These are phyloP conservation scores for Malurus melanocephalus DNA, from an alignment of 2,113 vertebrate genomes.

Conservation along the genomic window DNA sequence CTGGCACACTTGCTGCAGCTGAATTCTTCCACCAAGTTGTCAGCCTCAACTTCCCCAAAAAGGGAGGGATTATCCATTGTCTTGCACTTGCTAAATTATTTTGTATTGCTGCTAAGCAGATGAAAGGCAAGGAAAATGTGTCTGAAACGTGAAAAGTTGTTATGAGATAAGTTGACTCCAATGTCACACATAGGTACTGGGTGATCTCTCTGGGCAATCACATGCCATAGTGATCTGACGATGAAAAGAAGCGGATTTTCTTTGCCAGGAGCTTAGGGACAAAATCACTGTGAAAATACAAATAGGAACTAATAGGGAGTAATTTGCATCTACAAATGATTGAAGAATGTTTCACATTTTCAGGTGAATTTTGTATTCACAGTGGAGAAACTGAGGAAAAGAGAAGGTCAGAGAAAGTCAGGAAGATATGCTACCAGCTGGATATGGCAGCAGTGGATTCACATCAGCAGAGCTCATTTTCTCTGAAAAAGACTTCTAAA, in stretches of 20 bases:
- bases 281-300: neutral
- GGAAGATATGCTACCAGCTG: neutral
- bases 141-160: neutral
- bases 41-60: neutral
- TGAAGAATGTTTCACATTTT: neutral
- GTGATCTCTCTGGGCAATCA: neutral
- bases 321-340: neutral
- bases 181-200: neutral
- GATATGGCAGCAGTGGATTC: neutral
- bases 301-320: neutral
- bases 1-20: neutral
- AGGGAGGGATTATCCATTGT: neutral
- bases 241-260: neutral
- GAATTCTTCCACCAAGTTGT: neutral
- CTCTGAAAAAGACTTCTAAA: constrained; percentile 15
- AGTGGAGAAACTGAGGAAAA: neutral
- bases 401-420: neutral
- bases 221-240: neutral
- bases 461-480: neutral
- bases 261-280: neutral
- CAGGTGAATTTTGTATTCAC: neutral
- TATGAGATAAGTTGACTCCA: neutral
- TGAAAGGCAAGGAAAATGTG: neutral
- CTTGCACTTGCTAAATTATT: neutral
- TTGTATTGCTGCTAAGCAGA: neutral